Base-by-base conservation (phyloP, 2,888 invertebrate genomes). In the Drosophila subquinaria region DNA sequence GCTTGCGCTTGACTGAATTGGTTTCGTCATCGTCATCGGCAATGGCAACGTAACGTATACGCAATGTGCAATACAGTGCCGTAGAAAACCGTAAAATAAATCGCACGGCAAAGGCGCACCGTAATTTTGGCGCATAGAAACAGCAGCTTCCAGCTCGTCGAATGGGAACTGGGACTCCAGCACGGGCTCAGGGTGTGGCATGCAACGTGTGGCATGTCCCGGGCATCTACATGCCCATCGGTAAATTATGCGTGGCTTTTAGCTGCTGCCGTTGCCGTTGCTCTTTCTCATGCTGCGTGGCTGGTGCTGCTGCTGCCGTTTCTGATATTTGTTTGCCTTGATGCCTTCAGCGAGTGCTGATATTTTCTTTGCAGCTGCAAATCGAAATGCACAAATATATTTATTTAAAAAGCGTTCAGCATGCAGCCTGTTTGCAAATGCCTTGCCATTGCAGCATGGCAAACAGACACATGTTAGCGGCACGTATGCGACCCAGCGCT, bases 211-310 rank as follows among this genome's bases (percentile, higher is more conserved):
- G 36, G 50, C 45, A 33, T 48, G 53, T 55, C 17, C 43, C 50
- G 13, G 15, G 15, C 30, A 48, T 57, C 62, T 57, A 62, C 53
- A 48, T 67, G 61, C 55, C 66, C 73, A 70, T 79, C 67, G 69
- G 80, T 76, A 86, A 86, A 86, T 88, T 88, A 74, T 83, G 82
- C 79, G 88, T 83, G 61, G 65, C 76, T 67, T 72, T 74, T 69
- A 68, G 66, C 69, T 75, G 68, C 53, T 66, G 59, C 47, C 13
- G 9, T 59, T 66, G 59, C 47, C 13, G 9, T 59, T 79, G 80
- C 64, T 50, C 52, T 67, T 78, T 50, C 63, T 59, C 5, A 11
- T 23, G 61, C 38, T 69, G 60, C 38, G 47, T 43, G 40, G 43
- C 43, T 51, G 33, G 45, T 40, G 48, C 55, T 27, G 27, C 5